Conservation (phyloP, 2,888 invertebrate genomes). For the Anthrax anthrax region DNA sequence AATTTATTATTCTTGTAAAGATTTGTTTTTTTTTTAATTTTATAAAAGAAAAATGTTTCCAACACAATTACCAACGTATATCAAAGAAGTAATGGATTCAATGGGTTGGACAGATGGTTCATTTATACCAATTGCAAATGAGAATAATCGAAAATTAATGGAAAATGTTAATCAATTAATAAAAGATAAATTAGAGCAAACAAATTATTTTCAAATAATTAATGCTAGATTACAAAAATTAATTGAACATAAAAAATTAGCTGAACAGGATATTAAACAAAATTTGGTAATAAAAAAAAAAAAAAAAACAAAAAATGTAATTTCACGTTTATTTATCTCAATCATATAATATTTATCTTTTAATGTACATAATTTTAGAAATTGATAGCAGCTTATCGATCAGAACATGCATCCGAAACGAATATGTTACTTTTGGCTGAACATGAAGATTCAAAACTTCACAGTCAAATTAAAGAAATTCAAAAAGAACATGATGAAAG, state of each 20-base stretch:
- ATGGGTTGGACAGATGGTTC: conserved; percentile 66
- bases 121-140: conserved; percentile 64
- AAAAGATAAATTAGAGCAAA: conserved; percentile 36
- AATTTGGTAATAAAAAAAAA: conserved; percentile 44
- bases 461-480: conserved; percentile 21
- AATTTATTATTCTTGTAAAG: no score
- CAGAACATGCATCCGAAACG: conserved; percentile 53
- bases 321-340: conserved; percentile 2
- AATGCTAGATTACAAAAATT: conserved; percentile 34
- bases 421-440: conserved; percentile 33
- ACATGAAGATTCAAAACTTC: conserved; percentile 31
- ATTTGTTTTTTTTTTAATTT: neutral
- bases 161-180: conserved; percentile 36
- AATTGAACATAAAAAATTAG: conserved; percentile 37
- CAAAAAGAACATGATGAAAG: conserved; percentile 21
- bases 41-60: neutral
- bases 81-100: conserved; percentile 49
- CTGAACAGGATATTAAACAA: conserved; percentile 40
- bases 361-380: conserved; percentile 26
- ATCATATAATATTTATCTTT: neutral
- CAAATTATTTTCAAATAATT: conserved; percentile 33
- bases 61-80: conserved; percentile 14
- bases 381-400: conserved; percentile 50
- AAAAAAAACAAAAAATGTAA: no score
- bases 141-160: conserved; percentile 42